Evolutionary conservation across 2,888 invertebrate genomes (phyloP), one percentile per base, ranked within the genome.

Genomic region (Oeneis ivallda): DNA sequence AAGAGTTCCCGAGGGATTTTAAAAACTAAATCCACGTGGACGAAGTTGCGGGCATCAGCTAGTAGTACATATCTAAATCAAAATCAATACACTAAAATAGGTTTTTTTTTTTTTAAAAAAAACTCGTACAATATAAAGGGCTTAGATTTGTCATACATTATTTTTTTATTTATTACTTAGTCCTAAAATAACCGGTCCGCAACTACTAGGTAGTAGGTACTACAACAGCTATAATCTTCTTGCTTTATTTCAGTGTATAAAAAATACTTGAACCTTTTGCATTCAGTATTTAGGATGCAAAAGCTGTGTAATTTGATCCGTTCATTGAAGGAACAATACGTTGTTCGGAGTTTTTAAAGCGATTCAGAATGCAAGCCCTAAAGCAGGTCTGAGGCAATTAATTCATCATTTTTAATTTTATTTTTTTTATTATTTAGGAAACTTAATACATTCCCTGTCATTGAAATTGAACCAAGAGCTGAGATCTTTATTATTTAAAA

Each of bases 351-450:
- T 11, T 47, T 58, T 45, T 47, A 11, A 45, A 58, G 58, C 45
- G 34, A 26, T 58, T 43, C 32, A 45, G 34, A 58, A 9, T 47
- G 13, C 58, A 58, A 26, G 49, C 26, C 26, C 49, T 19, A 19
- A 47, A 32, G 15, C 32, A 53, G 53, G 37, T 7, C 58, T 10
- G n/a, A 32, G 34, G 34, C 32, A 34, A 47, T 58, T 15, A 45
- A 58, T 19, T 57, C 43, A 53, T 53, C 34, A 15, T 53, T 45
- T n/a, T 43, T 58, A 45, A 43, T 58, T 56, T 56, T 39, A 39
- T 56, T 43, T 37, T 11, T 37, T 62, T n/a, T n/a, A n/a, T n/a
- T 49, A 43, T 37, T 65, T 34, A 65, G 41, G 62, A 50, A 62
- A 45, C 65, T 62, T 57, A 62, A 65, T 65, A 64, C 6, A 52